These are phyloP conservation scores for Cricetomys ansorgei DNA, from an alignment of 2,113 vertebrate genomes.

Conservation along the genomic window DNA sequence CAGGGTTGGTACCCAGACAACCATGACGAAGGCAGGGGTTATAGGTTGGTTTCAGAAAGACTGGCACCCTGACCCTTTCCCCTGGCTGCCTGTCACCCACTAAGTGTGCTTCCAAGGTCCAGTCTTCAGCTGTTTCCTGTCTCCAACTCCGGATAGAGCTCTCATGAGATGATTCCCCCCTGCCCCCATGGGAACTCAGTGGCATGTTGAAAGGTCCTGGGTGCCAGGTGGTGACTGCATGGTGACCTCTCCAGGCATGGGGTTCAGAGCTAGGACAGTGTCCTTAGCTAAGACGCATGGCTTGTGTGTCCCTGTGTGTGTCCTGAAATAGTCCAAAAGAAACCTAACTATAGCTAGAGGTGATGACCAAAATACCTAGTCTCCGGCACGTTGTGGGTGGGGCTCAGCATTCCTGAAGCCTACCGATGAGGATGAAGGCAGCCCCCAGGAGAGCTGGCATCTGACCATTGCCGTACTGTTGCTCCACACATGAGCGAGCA, in stretches of 20 bases:
- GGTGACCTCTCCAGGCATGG: neutral
- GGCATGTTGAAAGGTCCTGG: neutral
- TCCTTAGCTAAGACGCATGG: neutral
- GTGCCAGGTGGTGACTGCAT: no score
- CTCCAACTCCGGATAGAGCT: neutral
- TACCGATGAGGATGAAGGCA: neutral
- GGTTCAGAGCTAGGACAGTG: neutral
- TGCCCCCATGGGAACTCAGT: no score
- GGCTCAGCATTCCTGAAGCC: neutral
- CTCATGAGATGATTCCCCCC: neutral
- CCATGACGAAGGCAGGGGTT: no score
- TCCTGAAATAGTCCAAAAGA: neutral
- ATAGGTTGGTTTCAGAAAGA: neutral
- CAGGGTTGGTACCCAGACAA: neutral
- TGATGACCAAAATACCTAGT: neutral
- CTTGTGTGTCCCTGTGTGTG: neutral
- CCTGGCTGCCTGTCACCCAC: neutral
- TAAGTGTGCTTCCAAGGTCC: no score
- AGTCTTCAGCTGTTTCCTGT: neutral
- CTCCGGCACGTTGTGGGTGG: no score
- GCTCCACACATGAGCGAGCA: neutral
- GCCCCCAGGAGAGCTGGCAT: neutral
- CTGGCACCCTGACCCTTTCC: neutral
- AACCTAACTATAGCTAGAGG: neutral
- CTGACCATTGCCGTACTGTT: neutral